Base-by-base conservation (phyloP, 2,113 vertebrate genomes). In the Cercopithecus mona region DNA sequence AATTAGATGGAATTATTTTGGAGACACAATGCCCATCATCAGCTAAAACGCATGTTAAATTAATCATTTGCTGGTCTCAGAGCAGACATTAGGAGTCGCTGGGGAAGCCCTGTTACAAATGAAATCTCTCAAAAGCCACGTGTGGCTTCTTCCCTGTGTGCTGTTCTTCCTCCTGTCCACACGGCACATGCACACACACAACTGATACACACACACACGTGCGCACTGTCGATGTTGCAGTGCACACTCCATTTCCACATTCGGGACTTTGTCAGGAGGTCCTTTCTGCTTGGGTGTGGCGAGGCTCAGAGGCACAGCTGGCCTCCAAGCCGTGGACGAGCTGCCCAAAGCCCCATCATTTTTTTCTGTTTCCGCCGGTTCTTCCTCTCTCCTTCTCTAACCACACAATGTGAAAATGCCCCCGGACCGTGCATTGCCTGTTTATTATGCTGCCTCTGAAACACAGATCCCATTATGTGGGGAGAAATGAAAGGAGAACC, bases 191-290 rank as follows among this genome's bases (percentile, higher is more conserved):
- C 16, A 0, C 5, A 32, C 61, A 64, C 61, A 64, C 27, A 55
- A 55, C 61, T 64, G 2, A 1, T 2, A 70, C 85, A 90, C 78
- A 88, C 0, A 0, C 76, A 9, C 72, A 95, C 84, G 6, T 43
- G 30, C 9, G 2, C 75, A 93, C 85, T 92, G 57, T 76, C 87
- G 70, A 72, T 97, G 97, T 97, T 84, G 97, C 98, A 75, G 93
- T 66, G 61, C 96, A 50, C n/a, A 83, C 94, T 96, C 97, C 92
- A 93, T 91, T 88, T 97, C 98, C 94, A 92, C 93, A 89, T 75
- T 45, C 91, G 73, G 88, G 23, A 38, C 97, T 98, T 96, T 96
- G 84, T 80, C 94, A 97, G 97, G 95, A 90, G 78, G 92, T 91
- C 94, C 96, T 92, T 83, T 95, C 70, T 22, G 50, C 93, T 88